Evolutionary conservation across 2,888 invertebrate genomes (phyloP).

Genomic region (Chymomyza procnemis): DNA sequence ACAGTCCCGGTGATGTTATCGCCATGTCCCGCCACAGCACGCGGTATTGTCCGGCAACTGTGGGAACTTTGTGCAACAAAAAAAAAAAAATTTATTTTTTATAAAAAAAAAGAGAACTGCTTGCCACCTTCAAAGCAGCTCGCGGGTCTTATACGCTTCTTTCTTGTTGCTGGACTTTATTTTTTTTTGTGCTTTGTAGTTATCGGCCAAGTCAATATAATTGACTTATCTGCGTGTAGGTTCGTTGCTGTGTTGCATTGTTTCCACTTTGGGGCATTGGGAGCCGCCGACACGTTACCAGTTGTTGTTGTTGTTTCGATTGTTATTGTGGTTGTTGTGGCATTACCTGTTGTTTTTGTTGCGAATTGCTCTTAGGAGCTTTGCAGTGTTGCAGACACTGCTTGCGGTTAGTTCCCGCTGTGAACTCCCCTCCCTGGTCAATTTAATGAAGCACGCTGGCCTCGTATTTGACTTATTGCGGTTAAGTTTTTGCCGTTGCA

Average conservation of each 20-base stretch:
- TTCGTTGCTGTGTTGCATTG: background rate
- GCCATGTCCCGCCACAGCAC: slow-evolving; percentile 42
- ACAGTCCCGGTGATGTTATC: slow-evolving; percentile 63
- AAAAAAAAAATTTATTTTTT: too few relatives aligned
- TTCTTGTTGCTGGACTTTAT: background rate
- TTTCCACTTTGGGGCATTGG: background rate
- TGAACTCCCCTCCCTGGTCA: background rate
- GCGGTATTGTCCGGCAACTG: slow-evolving; percentile 42
- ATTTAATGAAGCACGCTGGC: slow-evolving; percentile 67
- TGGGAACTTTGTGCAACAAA: slow-evolving; percentile 50
- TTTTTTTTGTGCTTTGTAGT: slow-evolving; percentile 15
- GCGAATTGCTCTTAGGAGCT: background rate
- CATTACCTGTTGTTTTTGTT: slow-evolving; percentile 7
- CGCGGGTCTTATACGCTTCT: background rate
- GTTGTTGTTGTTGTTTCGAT: slow-evolving; percentile 14
- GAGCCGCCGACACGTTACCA: slow-evolving; percentile 12
- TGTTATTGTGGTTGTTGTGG: background rate
- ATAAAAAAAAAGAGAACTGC: slow-evolving; percentile 25
- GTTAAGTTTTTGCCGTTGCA: slow-evolving; percentile 45
- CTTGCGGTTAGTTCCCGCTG: background rate
- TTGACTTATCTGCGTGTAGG: slow-evolving; percentile 56
- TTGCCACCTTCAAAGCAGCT: slow-evolving; percentile 48
- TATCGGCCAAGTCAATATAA: slow-evolving; percentile 58
- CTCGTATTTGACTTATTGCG: slow-evolving; percentile 69
- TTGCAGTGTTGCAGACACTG: background rate